Evolutionary conservation across 2,113 vertebrate species (phyloP).

Genomic region (Albula glossodonta): DNA sequence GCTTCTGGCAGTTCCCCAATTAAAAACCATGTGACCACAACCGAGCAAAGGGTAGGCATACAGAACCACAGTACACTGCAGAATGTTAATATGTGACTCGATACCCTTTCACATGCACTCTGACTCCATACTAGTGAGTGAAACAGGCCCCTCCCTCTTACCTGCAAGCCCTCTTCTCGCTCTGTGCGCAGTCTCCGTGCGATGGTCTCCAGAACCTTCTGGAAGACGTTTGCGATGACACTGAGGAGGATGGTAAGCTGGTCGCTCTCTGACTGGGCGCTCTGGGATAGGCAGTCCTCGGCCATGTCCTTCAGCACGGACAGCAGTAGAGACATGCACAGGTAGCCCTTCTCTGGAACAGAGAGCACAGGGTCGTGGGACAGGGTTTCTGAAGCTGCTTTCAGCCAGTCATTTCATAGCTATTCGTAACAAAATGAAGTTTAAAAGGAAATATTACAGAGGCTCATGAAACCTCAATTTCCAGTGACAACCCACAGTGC

Average conservation of each 20-base stretch:
- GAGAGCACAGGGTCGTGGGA: constrained; percentile 29
- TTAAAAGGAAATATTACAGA: no score
- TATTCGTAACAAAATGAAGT: no score
- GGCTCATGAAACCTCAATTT: no score
- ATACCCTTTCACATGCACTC: not conserved
- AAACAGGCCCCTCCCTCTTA: constrained; percentile 40
- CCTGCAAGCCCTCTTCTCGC: constrained; percentile 78
- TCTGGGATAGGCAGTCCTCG: constrained; percentile 58
- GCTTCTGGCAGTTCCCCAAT: not conserved
- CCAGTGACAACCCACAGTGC: no score
- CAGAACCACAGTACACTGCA: no score
- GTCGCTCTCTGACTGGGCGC: constrained; percentile 51
- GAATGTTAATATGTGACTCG: not conserved
- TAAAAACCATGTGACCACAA: not conserved
- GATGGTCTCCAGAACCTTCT: constrained; percentile 82
- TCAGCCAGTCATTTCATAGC: not conserved
- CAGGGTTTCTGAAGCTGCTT: not conserved
- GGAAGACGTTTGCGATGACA: constrained; percentile 80
- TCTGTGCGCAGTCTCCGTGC: constrained; percentile 70
- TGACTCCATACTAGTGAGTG: no score
- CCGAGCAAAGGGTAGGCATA: not conserved
- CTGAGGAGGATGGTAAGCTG: constrained; percentile 58
- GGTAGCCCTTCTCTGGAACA: constrained; percentile 73
- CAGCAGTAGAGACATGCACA: constrained; percentile 75
- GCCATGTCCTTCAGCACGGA: constrained; percentile 78